Conservation (phyloP, 1,140 invertebrate genomes). For the Bombus terrestris region DNA sequence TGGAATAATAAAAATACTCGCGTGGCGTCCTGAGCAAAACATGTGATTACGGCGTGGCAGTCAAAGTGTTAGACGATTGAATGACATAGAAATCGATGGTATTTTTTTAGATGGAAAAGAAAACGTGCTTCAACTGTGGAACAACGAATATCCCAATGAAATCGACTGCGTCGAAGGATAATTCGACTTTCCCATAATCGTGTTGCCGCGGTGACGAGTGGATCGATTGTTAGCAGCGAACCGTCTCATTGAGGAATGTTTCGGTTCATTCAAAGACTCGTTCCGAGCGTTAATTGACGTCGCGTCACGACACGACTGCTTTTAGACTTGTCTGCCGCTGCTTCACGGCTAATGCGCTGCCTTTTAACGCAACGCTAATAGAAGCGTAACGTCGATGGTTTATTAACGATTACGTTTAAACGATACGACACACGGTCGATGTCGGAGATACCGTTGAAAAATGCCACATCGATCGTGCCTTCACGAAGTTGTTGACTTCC, state of each 20-base stretch:
- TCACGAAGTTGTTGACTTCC: background rate
- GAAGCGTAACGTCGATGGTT: background rate
- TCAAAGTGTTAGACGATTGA: too few species aligned
- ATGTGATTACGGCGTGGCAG: fast-evolving
- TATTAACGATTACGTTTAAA: constrained; percentile 6
- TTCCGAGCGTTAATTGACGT: constrained; percentile 16
- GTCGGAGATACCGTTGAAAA: background rate
- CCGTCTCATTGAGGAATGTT: background rate
- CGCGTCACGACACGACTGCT: constrained; percentile 11
- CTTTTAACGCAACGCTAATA: background rate
- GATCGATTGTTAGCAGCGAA: background rate
- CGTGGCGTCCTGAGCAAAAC: fast-evolving
- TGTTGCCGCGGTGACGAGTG: too few species aligned
- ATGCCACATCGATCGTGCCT: background rate
- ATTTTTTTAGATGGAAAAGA: background rate
- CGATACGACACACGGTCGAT: constrained; percentile 3
- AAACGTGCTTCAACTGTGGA: background rate
- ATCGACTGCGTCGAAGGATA: background rate
- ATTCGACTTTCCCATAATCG: background rate
- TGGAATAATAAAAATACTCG: too few species aligned
- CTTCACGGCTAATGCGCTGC: background rate
- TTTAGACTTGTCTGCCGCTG: background rate
- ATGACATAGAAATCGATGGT: too few species aligned
- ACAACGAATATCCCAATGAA: background rate
- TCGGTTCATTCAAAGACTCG: background rate